Conservation (phyloP, 2,797 vertebrate genomes). For the Sebastes minor region DNA sequence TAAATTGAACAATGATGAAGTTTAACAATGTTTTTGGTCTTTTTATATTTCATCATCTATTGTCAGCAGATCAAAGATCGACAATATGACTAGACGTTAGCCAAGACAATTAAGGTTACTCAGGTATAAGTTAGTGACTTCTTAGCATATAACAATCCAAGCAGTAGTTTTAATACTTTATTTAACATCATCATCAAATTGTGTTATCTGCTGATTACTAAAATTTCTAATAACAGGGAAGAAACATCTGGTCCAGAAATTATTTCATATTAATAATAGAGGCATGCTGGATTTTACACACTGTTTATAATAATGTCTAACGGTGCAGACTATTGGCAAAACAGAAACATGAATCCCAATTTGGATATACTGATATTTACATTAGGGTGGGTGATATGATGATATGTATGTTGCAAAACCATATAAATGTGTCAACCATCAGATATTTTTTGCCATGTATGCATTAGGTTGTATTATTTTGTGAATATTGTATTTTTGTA, state of each 20-base stretch:
- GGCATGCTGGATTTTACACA: neutral
- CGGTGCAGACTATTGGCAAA: neutral
- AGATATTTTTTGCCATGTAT: neutral
- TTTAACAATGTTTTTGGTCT: neutral
- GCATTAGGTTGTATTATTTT: neutral
- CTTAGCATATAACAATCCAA: neutral
- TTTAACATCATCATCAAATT: neutral
- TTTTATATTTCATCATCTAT: neutral
- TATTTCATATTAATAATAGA: neutral
- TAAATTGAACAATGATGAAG: neutral
- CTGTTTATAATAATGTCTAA: neutral
- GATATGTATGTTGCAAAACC: neutral
- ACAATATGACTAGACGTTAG: neutral
- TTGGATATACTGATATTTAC: neutral
- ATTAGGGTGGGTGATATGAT: neutral
- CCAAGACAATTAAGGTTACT: neutral
- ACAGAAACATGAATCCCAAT: neutral
- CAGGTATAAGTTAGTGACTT: neutral
- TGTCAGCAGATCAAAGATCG: neutral
- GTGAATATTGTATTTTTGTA: neutral
- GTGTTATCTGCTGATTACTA: neutral
- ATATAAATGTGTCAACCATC: neutral
- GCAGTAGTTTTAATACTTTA: rapidly evolving
- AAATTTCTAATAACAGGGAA: neutral
- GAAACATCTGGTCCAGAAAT: neutral